These are phyloP conservation scores for Timema cristinae DNA, from an alignment of 2,888 invertebrate genomes.

Conservation along the genomic window DNA sequence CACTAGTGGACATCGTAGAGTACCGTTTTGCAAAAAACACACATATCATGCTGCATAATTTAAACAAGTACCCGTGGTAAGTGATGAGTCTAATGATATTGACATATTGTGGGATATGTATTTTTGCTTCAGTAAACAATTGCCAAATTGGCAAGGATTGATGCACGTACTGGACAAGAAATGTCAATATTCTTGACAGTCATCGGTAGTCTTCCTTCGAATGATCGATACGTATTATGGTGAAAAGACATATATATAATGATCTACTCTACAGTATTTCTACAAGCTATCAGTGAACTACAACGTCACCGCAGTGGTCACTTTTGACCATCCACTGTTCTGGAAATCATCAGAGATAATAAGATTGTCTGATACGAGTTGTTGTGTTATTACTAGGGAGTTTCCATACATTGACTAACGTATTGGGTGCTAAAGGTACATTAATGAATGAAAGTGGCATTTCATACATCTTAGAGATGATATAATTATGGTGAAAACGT, in stretches of 20 bases:
- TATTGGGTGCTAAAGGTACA: too few species aligned
- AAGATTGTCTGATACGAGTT: not conserved
- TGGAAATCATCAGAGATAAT: constrained; percentile 12
- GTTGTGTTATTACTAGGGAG: not conserved
- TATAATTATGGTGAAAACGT: too few species aligned
- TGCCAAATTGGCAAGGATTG: constrained; percentile 8
- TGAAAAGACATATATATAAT: not conserved
- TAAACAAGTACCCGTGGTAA: not conserved
- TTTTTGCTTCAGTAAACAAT: not conserved
- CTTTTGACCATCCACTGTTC: not conserved
- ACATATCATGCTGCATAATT: not conserved
- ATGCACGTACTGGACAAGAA: not conserved
- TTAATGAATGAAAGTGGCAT: too few species aligned
- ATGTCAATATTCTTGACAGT: not conserved
- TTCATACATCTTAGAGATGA: too few species aligned
- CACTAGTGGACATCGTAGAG: not conserved
- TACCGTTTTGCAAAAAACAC: not conserved
- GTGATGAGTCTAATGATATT: not conserved
- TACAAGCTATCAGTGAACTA: not conserved
- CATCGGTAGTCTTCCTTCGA: not conserved
- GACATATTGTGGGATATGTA: not conserved
- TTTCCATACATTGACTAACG: too few species aligned
- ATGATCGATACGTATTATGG: not conserved
- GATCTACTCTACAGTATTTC: not conserved
- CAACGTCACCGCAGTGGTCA: not conserved